Conservation (phyloP, 1,140 invertebrate genomes). For the Adoxophyes honmai region DNA sequence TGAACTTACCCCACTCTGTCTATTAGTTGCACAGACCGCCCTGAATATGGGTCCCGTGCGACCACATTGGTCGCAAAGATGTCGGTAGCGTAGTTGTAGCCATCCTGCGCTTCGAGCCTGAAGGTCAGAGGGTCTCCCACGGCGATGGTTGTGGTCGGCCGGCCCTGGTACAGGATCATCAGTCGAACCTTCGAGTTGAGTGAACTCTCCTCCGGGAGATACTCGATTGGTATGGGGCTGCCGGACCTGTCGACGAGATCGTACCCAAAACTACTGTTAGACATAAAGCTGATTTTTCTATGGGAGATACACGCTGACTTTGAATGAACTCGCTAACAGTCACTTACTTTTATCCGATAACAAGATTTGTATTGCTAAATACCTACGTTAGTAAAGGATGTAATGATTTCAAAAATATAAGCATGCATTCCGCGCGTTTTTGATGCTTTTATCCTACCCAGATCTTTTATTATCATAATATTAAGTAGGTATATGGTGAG, state of each 20-base stretch:
- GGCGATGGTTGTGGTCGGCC: conserved; percentile 94
- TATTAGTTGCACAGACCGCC: conserved; percentile 91
- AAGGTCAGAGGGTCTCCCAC: conserved; percentile 96
- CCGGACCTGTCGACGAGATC: conserved; percentile 83
- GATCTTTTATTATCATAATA: too few species aligned
- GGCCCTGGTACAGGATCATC: conserved; percentile 91
- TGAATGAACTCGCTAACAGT: conserved; percentile 52
- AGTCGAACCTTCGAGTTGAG: conserved; percentile 91
- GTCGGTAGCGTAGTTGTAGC: conserved; percentile 91
- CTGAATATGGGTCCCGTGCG: conserved; percentile 94
- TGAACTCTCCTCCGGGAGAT: conserved; percentile 93
- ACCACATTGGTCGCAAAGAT: conserved; percentile 96
- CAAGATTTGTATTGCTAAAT: too few species aligned
- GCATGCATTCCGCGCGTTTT: too few species aligned
- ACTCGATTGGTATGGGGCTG: conserved; percentile 94
- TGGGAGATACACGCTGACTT: conserved; percentile 32
- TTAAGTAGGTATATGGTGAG: too few species aligned
- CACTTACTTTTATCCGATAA: too few species aligned
- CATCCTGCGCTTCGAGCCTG: conserved; percentile 91
- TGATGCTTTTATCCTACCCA: too few species aligned
- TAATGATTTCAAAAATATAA: too few species aligned
- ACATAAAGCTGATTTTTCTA: conserved; percentile 43
- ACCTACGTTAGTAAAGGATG: too few species aligned
- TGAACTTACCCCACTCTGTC: conserved; percentile 89
- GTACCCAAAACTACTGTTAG: conserved; percentile 69